A percentile compares a stretch with the other conserved stretches of the same genome.
These are phyloP conservation scores for Zapus hudsonius DNA, from an alignment of 2,113 vertebrate genomes.

Conservation along the genomic window DNA sequence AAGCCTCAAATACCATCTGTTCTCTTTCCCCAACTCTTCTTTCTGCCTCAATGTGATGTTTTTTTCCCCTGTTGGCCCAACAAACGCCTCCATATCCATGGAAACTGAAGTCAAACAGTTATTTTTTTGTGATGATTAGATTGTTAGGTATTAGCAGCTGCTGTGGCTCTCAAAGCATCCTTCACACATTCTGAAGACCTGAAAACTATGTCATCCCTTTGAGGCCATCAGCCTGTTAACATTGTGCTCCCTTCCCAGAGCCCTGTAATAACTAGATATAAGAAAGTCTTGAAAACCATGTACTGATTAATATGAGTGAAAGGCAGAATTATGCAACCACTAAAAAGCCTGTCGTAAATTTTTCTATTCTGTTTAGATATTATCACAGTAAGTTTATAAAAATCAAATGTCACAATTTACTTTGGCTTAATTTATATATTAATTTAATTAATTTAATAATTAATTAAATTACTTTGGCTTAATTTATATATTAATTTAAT, in stretches of 20 bases:
- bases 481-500: too few species aligned
- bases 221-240: neutral
- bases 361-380: neutral
- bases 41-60: neutral
- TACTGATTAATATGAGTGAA: neutral
- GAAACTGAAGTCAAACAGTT: neutral
- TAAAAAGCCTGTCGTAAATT: neutral
- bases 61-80: neutral
- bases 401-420: neutral
- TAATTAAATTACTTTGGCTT: too few species aligned
- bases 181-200: neutral
- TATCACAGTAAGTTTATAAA: neutral
- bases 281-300: neutral
- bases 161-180: neutral
- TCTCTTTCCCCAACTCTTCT: neutral
- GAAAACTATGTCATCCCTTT: neutral
- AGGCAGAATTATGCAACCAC: neutral
- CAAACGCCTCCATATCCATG: neutral
- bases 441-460: too few species aligned
- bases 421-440: slow-evolving; percentile 13
- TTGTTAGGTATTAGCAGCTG: neutral
- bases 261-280: neutral
- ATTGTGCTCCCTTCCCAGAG: neutral
- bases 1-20: neutral
- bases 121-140: too few species aligned